Evolutionary conservation across 1,140 invertebrate species (phyloP), one percentile per base, ranked within the genome.

Genomic region (Schmidtea mediterranea): DNA sequence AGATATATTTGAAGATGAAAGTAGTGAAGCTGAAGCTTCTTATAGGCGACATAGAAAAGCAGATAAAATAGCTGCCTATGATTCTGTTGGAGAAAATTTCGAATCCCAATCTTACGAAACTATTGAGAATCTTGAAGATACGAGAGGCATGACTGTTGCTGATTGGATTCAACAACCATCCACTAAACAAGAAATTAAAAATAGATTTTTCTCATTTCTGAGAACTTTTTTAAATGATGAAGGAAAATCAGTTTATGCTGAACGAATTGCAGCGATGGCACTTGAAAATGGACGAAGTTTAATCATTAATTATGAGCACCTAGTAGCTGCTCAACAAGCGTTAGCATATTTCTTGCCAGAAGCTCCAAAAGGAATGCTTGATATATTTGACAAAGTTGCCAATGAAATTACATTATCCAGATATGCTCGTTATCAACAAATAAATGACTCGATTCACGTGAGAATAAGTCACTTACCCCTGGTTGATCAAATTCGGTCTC

Each of bases 261-360:
- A 94, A 54, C 77, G 83, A 52, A 89, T 97, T 52, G 71, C 81
- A 12, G 73, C 78, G 19, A 92, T 95, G 84, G 87, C 84, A 38
- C 58, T 9, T 67, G 72, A 67, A 26, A 77, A 77, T 56, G 68
- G 67, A 46, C 68, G 80, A 2, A n/a, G n/a, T n/a, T n/a, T n/a
- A n/a, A n/a, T n/a, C n/a, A n/a, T n/a, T n/a, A n/a, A n/a, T n/a
- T n/a, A n/a, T n/a, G n/a, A n/a, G n/a, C 89, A 82, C 54, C 80
- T 98, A 61, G 76, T 82, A 0, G 72, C 76, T 32, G 76, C 81
- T 56, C 82, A 90, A 60, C 80, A 89, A 61, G 79, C 86, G 1
- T 67, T 98, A 26, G 87, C 86, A 0, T 95, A 82, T 63, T 97
- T 97, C 59, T 60, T 98, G 37, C 87, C 89, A 2, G 89, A 97